Evolutionary conservation across 2,888 invertebrate species (phyloP).

Genomic region (Hypena proboscidalis): DNA sequence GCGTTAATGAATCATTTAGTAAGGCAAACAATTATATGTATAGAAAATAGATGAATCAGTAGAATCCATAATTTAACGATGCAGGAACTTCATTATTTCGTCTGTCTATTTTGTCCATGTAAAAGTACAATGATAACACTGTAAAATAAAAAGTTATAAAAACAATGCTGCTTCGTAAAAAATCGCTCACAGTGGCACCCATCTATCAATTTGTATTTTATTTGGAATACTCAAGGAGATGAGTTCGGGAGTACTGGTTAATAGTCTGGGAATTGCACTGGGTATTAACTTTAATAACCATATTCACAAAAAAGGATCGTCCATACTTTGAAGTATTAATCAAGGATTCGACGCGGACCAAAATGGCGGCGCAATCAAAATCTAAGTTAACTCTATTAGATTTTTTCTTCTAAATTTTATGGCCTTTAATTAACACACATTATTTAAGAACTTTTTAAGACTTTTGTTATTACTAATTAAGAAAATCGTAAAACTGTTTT

Average conservation of each 20-base stretch:
- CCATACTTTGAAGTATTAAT: constrained; percentile 67
- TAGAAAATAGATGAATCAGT: too few species aligned
- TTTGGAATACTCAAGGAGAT: constrained; percentile 61
- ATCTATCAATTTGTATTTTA: constrained; percentile 55
- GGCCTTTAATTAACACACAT: constrained; percentile 18
- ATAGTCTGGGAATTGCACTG: constrained; percentile 51
- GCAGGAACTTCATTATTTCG: too few species aligned
- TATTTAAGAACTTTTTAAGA: constrained; percentile 6
- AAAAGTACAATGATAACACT: too few species aligned
- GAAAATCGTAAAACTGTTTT: constrained; percentile 20
- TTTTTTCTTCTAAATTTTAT: constrained; percentile 7
- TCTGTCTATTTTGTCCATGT: too few species aligned
- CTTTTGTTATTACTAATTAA: constrained; percentile 9
- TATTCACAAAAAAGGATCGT: constrained; percentile 55
- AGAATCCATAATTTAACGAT: too few species aligned
- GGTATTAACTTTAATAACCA: constrained; percentile 54
- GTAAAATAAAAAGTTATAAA: too few species aligned
- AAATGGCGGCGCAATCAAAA: constrained; percentile 50
- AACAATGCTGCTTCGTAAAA: background rate
- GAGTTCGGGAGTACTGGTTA: constrained; percentile 59
- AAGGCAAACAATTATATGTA: too few species aligned
- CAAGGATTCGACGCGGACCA: constrained; percentile 70
- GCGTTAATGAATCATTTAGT: too few species aligned
- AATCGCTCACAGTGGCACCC: constrained; percentile 24
- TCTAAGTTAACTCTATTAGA: constrained; percentile 24